A percentile compares a stretch with the other conserved stretches of the same genome.
These are phyloP conservation scores for Mirza zaza DNA, from an alignment of 2,113 vertebrate genomes.

Conservation along the genomic window DNA sequence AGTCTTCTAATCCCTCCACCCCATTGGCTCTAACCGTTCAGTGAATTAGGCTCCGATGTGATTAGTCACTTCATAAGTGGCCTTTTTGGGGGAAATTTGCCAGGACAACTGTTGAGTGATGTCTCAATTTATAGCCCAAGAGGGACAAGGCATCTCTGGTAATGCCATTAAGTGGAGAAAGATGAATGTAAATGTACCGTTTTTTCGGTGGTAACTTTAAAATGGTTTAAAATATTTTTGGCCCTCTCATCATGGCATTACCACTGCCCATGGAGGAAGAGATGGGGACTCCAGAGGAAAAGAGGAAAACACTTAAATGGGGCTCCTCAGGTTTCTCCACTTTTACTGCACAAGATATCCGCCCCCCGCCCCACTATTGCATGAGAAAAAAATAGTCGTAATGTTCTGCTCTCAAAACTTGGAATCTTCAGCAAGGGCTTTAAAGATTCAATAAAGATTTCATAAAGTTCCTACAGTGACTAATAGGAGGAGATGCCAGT, in stretches of 20 bases:
- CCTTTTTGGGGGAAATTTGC: slow-evolving; percentile 75
- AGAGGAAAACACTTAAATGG: background rate
- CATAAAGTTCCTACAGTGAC: background rate
- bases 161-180: slow-evolving; percentile 77
- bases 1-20: slow-evolving; percentile 44
- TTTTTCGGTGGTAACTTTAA: slow-evolving; percentile 59
- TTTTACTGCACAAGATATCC: background rate
- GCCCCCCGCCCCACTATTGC: background rate
- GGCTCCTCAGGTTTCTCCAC: slow-evolving; percentile 31
- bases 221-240: slow-evolving; percentile 55
- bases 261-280: background rate
- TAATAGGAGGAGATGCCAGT: background rate
- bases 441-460: background rate
- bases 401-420: slow-evolving; percentile 33
- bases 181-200: slow-evolving; percentile 73
- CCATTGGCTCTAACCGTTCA: slow-evolving; percentile 54
- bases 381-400: background rate
- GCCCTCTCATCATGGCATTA: background rate
- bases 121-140: slow-evolving; percentile 78
- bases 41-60: slow-evolving; percentile 72
- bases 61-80: slow-evolving; percentile 80
- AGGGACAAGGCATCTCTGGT: slow-evolving; percentile 71
- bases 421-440: background rate
- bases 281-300: background rate
- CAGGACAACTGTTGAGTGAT: slow-evolving; percentile 80